Evolutionary conservation across 2,113 vertebrate species (phyloP).

Genomic region (Junco hyemalis): DNA sequence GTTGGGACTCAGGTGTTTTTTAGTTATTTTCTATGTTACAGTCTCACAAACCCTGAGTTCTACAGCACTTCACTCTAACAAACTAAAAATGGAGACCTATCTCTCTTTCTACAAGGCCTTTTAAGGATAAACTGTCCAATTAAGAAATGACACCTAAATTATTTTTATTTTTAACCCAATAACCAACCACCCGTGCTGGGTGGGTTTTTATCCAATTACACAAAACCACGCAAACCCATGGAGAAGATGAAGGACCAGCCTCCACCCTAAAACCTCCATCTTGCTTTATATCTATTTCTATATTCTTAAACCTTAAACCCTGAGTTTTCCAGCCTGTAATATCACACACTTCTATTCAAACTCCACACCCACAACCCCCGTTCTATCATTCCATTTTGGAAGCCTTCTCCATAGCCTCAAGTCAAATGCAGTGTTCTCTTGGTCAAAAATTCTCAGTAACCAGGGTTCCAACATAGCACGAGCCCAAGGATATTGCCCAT

Average conservation of each 20-base stretch:
- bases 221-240: background rate
- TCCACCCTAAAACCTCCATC: background rate
- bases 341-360: background rate
- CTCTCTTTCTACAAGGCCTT: background rate
- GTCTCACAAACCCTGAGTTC: background rate
- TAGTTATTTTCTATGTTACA: background rate
- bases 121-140: background rate
- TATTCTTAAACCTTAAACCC: background rate
- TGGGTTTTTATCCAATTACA: background rate
- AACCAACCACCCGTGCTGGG: background rate
- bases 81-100: background rate
- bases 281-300: background rate
- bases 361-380: background rate
- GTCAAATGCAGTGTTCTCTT: background rate
- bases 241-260: background rate
- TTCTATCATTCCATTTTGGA: background rate
- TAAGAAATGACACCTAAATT: background rate
- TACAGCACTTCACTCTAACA: background rate
- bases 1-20: background rate
- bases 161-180: background rate
- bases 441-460: background rate
- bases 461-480: accelerated
- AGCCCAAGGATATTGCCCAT: accelerated
- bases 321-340: background rate
- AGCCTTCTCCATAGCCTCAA: background rate